These are phyloP conservation scores for Ophion ventricosus DNA, from an alignment of 2,888 invertebrate genomes.

Conservation along the genomic window DNA sequence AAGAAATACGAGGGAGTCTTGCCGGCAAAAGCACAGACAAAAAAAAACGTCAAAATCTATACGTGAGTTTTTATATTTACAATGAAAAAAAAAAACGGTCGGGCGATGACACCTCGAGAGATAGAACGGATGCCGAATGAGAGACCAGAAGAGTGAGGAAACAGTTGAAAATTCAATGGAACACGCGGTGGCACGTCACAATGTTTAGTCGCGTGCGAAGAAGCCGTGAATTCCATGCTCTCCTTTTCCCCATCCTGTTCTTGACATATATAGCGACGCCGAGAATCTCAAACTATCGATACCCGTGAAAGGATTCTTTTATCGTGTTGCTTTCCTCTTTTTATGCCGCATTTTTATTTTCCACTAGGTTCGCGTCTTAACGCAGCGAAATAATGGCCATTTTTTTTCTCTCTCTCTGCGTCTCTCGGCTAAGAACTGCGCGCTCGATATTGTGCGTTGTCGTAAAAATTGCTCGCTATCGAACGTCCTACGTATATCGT, in stretches of 20 bases:
- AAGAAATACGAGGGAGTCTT: background rate
- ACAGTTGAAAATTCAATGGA: slow-evolving; percentile 69
- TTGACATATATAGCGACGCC: slow-evolving; percentile 17
- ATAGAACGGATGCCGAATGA: slow-evolving; percentile 28
- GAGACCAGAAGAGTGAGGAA: slow-evolving; percentile 41
- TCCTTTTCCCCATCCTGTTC: slow-evolving; percentile 39
- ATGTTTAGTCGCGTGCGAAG: slow-evolving; percentile 68
- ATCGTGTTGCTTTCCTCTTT: slow-evolving; percentile 11
- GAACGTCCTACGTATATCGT: background rate
- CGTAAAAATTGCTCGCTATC: slow-evolving; percentile 11
- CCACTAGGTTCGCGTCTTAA: slow-evolving; percentile 3
- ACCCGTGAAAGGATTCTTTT: slow-evolving; percentile 52
- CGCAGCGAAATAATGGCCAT: slow-evolving; percentile 37
- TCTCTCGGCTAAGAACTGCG: slow-evolving; percentile 73
- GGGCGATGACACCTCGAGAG: slow-evolving; percentile 2
- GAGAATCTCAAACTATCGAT: slow-evolving; percentile 52
- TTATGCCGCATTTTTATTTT: slow-evolving; percentile 24
- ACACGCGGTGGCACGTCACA: slow-evolving; percentile 64
- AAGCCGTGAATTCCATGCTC: slow-evolving; percentile 56
- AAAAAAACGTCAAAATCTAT: too few species aligned
- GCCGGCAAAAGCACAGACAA: too few species aligned
- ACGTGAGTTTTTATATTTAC: too few species aligned
- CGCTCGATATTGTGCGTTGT: background rate
- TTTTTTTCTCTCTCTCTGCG: slow-evolving; percentile 55
- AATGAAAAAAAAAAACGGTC: too few species aligned